phyloP scores from a whole-genome alignment of 2,797 vertebrate genomes.

The Pseudochirops cupreus region DNA sequence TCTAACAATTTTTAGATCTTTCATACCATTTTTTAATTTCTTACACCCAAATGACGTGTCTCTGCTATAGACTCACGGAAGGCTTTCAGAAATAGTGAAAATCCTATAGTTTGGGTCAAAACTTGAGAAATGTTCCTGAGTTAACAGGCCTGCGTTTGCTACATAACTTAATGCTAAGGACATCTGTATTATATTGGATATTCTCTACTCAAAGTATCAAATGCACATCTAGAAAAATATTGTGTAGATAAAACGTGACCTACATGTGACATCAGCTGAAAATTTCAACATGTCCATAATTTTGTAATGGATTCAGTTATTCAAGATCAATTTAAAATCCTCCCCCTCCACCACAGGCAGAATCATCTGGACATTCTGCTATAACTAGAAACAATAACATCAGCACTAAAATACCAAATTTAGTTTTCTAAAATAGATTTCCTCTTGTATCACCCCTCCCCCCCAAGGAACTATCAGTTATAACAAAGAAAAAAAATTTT shows the following conservation, averaged over 20 bases:
- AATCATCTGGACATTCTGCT: neutral
- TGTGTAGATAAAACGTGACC: neutral
- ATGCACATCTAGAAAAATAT: neutral
- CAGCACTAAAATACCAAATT: neutral
- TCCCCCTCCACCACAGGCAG: neutral
- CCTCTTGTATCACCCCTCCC: neutral
- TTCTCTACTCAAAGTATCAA: neutral
- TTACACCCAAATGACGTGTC: slow-evolving; percentile 9
- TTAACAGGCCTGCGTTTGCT: neutral
- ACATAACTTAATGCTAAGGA: neutral
- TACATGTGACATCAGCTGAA: slow-evolving; percentile 4
- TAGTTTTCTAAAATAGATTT: neutral
- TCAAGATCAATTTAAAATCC: slow-evolving; percentile 22
- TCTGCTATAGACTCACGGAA: neutral
- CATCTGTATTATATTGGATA: neutral
- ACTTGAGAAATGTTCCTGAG: neutral
- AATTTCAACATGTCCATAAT: neutral
- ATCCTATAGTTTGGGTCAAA: neutral
- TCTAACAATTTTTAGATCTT: slow-evolving; percentile 25
- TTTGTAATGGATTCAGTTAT: neutral
- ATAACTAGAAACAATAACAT: neutral
- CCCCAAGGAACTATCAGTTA: neutral
- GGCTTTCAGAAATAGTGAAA: slow-evolving; percentile 2
- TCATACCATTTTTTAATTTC: neutral
- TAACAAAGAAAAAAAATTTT: neutral